Conservation (phyloP, 2,113 vertebrate species). For the Nothoprocta pentlandii region DNA sequence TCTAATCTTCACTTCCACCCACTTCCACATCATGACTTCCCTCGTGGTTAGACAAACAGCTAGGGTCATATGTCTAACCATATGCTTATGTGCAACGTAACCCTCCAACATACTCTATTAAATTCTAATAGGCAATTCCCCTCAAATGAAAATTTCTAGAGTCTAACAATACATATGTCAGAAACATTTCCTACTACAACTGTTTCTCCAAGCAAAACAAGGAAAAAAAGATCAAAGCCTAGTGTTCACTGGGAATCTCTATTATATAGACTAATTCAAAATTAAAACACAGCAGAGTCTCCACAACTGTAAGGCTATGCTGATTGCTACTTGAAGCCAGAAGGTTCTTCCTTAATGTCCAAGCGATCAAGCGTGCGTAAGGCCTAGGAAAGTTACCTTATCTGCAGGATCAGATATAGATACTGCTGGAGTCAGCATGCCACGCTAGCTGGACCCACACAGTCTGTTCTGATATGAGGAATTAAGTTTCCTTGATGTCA, state of each 20-base stretch:
- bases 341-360: constrained; percentile 63
- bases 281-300: background rate
- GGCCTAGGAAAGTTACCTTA: constrained; percentile 67
- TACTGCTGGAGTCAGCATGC: constrained; percentile 60
- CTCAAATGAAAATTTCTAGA: background rate
- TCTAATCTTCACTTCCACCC: background rate
- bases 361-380: constrained; percentile 58
- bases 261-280: background rate
- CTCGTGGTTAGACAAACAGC: background rate
- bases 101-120: background rate
- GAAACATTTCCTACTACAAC: background rate
- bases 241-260: background rate
- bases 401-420: constrained; percentile 71
- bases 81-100: background rate
- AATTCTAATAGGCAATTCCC: background rate
- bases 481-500: constrained; percentile 68
- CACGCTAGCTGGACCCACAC: constrained; percentile 32
- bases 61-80: background rate
- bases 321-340: constrained; percentile 63
- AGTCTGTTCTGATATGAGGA: background rate
- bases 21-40: background rate
- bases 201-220: background rate
- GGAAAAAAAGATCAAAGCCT: background rate
- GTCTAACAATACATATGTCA: background rate
- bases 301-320: constrained; percentile 27